Evolutionary conservation across 2,797 vertebrate genomes (phyloP), one percentile per base, ranked within the genome.

Genomic region (Chanos chanos): DNA sequence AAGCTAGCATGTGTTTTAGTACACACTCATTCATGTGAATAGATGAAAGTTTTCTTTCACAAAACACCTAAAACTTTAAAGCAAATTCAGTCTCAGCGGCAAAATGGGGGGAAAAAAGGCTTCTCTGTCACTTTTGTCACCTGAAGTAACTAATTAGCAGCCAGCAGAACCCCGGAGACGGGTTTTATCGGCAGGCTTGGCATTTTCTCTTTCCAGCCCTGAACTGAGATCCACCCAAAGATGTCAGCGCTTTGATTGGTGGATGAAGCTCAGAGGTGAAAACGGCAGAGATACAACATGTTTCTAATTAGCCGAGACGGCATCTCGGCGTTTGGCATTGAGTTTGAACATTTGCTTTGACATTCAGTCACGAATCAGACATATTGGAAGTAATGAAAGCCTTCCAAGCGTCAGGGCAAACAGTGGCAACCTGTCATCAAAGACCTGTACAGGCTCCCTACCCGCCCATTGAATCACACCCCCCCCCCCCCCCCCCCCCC

Each of bases 311-410:
- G 50, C 7, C 2, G 21, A 27, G 19, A 19, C 25, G 10, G 41
- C 21, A 33, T 47, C 37, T 24, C 18, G n/a, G 4, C 12, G 36
- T 7, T 30, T 47, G 34, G 39, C 9, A 18, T 33, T 18, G n/a
- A 16, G 15, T 34, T 47, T 36, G 1, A 21, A 21, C 50, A 31
- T 47, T 36, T 44, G 13, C 25, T 33, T 28, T 55, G 61, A 61
- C 57, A 43, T 18, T 49, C 28, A 34, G 36, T 30, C 28, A 30
- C 34, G 27, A 22, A 48, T 61, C 45, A 40, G 37, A 37, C 22
- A 41, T 9, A 51, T 30, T 25, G 57, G 16, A 43, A 37, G 52
- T 62, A 61, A 66, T 54, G 57, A 53, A 16, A 13, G 52, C 10
- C 13, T 2, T 5, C 5, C 27, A 41, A 10, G 13, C 21, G 25